Percentiles rank a stretch among this genome's conserved stretches.
These are phyloP conservation scores for Thunnus maccoyii DNA, from an alignment of 2,113 vertebrate species.

Conservation along the genomic window DNA sequence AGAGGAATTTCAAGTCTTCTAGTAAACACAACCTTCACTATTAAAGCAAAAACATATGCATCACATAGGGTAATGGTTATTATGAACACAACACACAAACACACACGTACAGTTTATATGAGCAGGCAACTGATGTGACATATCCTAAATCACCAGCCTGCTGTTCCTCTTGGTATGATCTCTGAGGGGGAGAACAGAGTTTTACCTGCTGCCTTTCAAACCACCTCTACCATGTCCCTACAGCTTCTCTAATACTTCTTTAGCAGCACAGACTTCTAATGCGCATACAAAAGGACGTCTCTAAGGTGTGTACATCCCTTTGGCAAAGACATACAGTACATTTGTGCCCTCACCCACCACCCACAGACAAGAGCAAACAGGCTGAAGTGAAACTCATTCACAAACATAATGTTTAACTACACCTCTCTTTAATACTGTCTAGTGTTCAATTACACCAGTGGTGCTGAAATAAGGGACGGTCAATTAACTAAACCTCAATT, in stretches of 20 bases:
- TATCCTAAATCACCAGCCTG: slow-evolving; percentile 57
- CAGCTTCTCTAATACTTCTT: slow-evolving; percentile 46
- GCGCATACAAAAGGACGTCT: not conserved
- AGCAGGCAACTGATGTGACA: slow-evolving; percentile 61
- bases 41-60: slow-evolving; percentile 76
- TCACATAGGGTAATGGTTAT: slow-evolving; percentile 51
- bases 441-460: too few species aligned
- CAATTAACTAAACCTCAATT: too few species aligned
- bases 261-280: slow-evolving; percentile 28
- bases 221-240: slow-evolving; percentile 40
- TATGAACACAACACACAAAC: slow-evolving; percentile 24
- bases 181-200: slow-evolving; percentile 21
- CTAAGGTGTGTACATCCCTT: slow-evolving; percentile 19
- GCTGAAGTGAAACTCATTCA: slow-evolving; percentile 3
- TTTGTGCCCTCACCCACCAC: not conserved
- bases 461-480: too few species aligned
- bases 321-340: slow-evolving; percentile 35
- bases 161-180: slow-evolving; percentile 50
- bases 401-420: too few species aligned
- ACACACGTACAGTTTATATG: slow-evolving; percentile 35
- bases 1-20: slow-evolving; percentile 58
- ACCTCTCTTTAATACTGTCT: not conserved
- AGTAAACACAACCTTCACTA: slow-evolving; percentile 74
- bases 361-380: slow-evolving; percentile 5
- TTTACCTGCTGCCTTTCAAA: slow-evolving; percentile 75